These are phyloP conservation scores for Drosophila multiciliata DNA, from an alignment of 2,888 invertebrate genomes.

Conservation along the genomic window DNA sequence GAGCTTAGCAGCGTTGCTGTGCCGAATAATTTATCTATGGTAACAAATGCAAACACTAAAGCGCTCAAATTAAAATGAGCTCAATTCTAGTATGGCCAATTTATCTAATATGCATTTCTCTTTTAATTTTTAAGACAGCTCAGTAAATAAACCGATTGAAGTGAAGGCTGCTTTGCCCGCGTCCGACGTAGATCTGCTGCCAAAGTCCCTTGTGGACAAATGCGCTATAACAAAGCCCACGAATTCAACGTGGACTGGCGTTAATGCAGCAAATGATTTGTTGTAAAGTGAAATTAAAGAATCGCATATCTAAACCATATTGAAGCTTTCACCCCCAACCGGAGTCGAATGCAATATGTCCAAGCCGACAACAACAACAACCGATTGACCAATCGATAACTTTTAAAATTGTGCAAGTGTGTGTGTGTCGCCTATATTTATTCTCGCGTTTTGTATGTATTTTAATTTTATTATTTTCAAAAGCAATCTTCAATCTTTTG, in stretches of 20 bases:
- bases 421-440: neutral
- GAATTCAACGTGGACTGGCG: neutral
- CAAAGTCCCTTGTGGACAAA: conserved; percentile 1
- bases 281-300: conserved; percentile 8
- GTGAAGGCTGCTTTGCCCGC: neutral
- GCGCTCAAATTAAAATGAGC: neutral
- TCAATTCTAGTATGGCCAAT: neutral
- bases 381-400: neutral
- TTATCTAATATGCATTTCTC: neutral
- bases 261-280: conserved; percentile 10
- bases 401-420: neutral
- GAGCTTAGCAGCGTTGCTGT: neutral
- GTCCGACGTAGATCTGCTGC: neutral
- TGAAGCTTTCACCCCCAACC: neutral
- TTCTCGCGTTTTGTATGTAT: neutral
- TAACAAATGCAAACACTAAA: neutral
- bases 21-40: too few relatives aligned
- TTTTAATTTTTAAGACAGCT: neutral
- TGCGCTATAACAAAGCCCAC: neutral
- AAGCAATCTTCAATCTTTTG: neutral
- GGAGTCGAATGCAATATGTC: neutral
- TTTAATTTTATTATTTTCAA: conserved; percentile 8
- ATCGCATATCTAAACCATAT: conserved; percentile 15
- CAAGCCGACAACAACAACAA: neutral
- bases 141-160: neutral